Base-by-base conservation (phyloP, 1,140 invertebrate species). In the Conus betulinus region DNA sequence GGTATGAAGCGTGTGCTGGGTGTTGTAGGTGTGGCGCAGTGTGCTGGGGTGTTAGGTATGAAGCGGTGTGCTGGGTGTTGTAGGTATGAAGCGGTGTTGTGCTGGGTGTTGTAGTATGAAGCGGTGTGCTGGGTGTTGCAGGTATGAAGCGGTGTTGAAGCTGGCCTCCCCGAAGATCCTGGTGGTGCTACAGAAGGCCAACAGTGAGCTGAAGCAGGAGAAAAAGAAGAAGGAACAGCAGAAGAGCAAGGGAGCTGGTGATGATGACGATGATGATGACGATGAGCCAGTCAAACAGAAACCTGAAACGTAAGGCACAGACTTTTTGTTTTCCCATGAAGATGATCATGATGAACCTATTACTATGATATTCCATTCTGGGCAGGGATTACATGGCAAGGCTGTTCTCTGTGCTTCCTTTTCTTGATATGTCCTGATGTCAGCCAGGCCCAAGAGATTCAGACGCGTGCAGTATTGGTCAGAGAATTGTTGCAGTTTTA, bases 131-230 rank as follows among this genome's bases (percentile, higher is more conserved):
- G 11, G 15, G 67, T 23, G 13, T 0, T 6, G 7, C 8, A 71
- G 67, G 13, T 71, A 71, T 71, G 67, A 71, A n/a, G 67, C 67
- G 8, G 67, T 71, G 67, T 0, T 23, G 67, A 71, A 71, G 67
- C 23, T 71, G 67, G 15, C 67, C 67, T 71, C 67, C 8, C 67
- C 11, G 67, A 71, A 71, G 67, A 71, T 71, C 3, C 67, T 23
- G 67, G 67, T 71, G 67, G 67, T n/a, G 67, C 13, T 71, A 7
- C 67, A 71, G 67, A 71, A 71, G 67, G 67, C 67, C 67, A 20
- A 71, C 67, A 71, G 67, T n/a, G 67, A 71, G 23, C 17, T 71
- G 67, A 71, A 71, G 67, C 67, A 71, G 67, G 67, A 71, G 67
- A 71, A 71, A 17, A 71, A 71, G 67, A 71, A 71, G 67, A 71